Conservation (phyloP, 2,888 invertebrate species). For the Archips crataeganus region DNA sequence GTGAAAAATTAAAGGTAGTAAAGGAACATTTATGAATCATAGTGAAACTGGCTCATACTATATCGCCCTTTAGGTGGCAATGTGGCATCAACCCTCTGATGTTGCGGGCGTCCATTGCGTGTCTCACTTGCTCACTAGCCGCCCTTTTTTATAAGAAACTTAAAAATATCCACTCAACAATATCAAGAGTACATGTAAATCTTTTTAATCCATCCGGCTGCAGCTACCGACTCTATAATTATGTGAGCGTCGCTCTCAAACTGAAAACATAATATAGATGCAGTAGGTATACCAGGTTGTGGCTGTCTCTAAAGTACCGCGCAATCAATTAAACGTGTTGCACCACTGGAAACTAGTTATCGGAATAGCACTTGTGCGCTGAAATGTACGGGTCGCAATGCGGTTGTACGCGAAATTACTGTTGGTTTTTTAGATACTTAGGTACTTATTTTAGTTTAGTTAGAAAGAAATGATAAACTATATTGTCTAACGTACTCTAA, state of each 20-base stretch:
- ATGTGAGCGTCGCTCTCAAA: background rate
- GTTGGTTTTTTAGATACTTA: background rate
- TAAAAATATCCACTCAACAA: no score
- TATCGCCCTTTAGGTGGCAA: no score
- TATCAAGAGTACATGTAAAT: background rate
- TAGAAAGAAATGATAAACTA: no score
- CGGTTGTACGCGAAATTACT: constrained; percentile 12
- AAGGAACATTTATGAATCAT: no score
- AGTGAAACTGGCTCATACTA: no score
- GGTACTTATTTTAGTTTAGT: background rate
- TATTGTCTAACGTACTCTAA: no score
- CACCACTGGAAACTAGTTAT: constrained; percentile 51
- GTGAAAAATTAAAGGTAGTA: no score
- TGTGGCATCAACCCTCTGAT: no score
- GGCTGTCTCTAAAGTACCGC: constrained; percentile 1
- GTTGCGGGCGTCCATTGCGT: no score
- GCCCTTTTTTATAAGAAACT: no score
- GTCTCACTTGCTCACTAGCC: no score
- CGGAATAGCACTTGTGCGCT: constrained; percentile 47
- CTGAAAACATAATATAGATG: background rate
- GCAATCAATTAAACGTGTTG: constrained; percentile 47
- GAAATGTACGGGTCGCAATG: constrained; percentile 36
- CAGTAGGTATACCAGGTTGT: background rate
- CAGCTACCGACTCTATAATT: background rate
- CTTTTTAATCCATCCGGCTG: background rate